Evolutionary conservation across 1,140 invertebrate genomes (phyloP), one percentile per base, ranked within the genome.

Genomic region (Triops longicaudatus): DNA sequence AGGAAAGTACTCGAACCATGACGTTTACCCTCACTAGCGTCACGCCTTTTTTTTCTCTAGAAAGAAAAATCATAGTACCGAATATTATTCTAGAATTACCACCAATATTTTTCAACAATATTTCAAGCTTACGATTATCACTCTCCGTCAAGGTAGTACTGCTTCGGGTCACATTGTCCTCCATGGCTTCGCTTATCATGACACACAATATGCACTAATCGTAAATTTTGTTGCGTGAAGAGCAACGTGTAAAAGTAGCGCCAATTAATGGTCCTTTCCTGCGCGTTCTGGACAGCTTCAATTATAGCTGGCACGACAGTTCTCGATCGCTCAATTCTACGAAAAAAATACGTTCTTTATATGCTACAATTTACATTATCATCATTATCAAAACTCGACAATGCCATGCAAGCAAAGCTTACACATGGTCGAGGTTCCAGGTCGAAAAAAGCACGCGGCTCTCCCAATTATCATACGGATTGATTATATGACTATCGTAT

Each of bases 281-380:
- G 14, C 10, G 50, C 50, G 14, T 63, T 63, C 22, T 63, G 50
- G 50, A 63, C n/a, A 22, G 50, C 50, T 63, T 22, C 22, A n/a
- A 63, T 63, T 22, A 63, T 17, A 14, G 14, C 50, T 6, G 50
- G 50, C 50, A 63, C 50, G 50, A 63, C 7, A 63, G 50, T 63
- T 63, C 50, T 63, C 50, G 50, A 63, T 63, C 50, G 50, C 50
- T 63, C 50, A 63, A 63, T 63, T 22, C 50, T 63, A 63, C 31
- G 31, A 7, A 37, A 37, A 37, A 37, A 37, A 2, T 7, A 37
- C 31, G 31, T 7, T 37, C 31, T 2, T 37, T 37, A 37, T 37
- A 9, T 12, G 22, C 50, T n/a, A 22, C 17, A 9, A 63, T 63
- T 22, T 22, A 17, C 10, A 63, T 14, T 22, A 63, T 10, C 22